Evolutionary conservation across 2,888 invertebrate genomes (phyloP), one percentile per base, ranked within the genome.

Genomic region (Stenodema calcarata): DNA sequence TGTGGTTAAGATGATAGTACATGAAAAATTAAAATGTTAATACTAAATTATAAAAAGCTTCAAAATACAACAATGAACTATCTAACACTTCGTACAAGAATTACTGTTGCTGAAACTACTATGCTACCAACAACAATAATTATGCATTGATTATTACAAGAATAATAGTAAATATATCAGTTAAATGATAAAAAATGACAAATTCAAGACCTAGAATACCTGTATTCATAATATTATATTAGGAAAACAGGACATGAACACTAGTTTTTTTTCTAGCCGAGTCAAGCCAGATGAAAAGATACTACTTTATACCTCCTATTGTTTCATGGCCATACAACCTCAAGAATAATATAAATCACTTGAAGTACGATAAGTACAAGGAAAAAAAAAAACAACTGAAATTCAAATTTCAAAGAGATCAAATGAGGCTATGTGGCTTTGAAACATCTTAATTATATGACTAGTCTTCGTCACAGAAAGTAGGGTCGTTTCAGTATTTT

Each of bases 31-130:
- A 76, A 84, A 87, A 23, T 35, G 44, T 81, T 54, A 73, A 75
- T 88, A 88, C 75, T 88, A 88, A 87, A 88, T 88, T 69, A 88
- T 78, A 86, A 87, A 87, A 86, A 88, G 86, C 86, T 83, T 86
- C 79, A 84, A 88, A 88, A 88, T 88, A 89, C 89, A 89, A 89
- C 89, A 88, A 87, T 88, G 88, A 88, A 87, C 87, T 87, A 87
- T 80, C 88, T 88, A 89, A 88, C 88, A 89, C 88, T 86, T 87
- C 86, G 50, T 84, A 84, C 73, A 75, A 84, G 84, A 84, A 84
- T 88, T 88, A 89, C 88, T 88, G 88, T 86, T 89, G 88, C 88
- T 88, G 88, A 88, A 87, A 81, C 88, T 88, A 88, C 88, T 86
- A 80, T 70, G 84, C 88, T 88, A 89, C 88, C 87, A 89, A 89